Evolutionary conservation across 2,888 invertebrate genomes (phyloP).

Genomic region (Leptinotarsa rubiginosa): DNA sequence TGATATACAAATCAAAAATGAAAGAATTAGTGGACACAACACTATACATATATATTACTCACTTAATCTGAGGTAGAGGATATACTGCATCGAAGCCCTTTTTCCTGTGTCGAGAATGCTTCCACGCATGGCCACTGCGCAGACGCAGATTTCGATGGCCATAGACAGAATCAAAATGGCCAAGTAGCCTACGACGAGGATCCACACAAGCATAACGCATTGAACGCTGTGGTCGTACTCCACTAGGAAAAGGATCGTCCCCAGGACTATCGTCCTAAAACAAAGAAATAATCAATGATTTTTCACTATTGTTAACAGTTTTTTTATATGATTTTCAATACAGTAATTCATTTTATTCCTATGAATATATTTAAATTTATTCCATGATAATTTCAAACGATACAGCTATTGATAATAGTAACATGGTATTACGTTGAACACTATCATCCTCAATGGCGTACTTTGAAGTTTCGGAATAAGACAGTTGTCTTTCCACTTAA

Average conservation of each 20-base stretch:
- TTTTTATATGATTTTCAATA: too few species aligned
- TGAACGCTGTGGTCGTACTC: slow-evolving; percentile 69
- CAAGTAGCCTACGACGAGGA: slow-evolving; percentile 74
- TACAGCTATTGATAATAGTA: too few species aligned
- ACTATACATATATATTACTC: slow-evolving; percentile 63
- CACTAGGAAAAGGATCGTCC: slow-evolving; percentile 70
- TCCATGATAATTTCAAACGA: too few species aligned
- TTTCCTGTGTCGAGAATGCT: slow-evolving; percentile 82
- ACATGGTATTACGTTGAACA: too few species aligned
- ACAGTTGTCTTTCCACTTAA: too few species aligned
- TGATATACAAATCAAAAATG: too few species aligned
- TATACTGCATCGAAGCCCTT: slow-evolving; percentile 80
- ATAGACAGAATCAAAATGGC: slow-evolving; percentile 71
- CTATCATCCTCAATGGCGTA: too few species aligned
- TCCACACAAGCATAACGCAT: slow-evolving; percentile 69
- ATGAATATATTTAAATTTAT: too few species aligned
- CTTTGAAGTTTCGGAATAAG: too few species aligned
- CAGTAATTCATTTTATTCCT: too few species aligned
- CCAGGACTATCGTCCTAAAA: slow-evolving; percentile 74
- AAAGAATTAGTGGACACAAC: too few species aligned
- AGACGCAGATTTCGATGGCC: slow-evolving; percentile 78
- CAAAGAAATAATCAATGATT: slow-evolving; percentile 39
- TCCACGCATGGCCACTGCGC: slow-evolving; percentile 81
- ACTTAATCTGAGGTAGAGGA: slow-evolving; percentile 84
- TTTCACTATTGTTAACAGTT: too few species aligned